phyloP scores from a whole-genome alignment of 1,140 invertebrate genomes.

The Drusus annulatus region DNA sequence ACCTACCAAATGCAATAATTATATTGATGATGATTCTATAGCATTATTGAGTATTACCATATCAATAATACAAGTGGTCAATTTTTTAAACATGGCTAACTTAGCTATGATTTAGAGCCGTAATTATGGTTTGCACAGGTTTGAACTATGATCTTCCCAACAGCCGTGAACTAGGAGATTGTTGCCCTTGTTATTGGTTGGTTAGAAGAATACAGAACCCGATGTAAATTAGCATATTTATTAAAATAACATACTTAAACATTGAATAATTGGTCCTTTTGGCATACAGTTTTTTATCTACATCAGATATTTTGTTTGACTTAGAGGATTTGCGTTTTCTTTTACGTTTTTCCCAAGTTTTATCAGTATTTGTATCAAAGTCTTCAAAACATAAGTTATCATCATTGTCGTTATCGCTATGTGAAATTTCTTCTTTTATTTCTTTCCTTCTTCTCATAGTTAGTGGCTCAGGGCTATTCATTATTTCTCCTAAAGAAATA shows the following conservation, averaged over 20 bases:
- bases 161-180: no score
- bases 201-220: no score
- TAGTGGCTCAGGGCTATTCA: background rate
- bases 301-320: background rate
- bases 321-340: background rate
- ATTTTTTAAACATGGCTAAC: no score
- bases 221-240: no score
- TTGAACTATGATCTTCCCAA: no score
- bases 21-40: no score
- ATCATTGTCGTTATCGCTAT: slow-evolving; percentile 7
- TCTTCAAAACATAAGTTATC: slow-evolving; percentile 6
- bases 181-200: no score
- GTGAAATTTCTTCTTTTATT: slow-evolving; percentile 26
- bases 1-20: no score
- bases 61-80: no score
- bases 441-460: slow-evolving; percentile 6
- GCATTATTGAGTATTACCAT: no score
- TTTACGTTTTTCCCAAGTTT: slow-evolving; percentile 4
- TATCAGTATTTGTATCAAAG: background rate
- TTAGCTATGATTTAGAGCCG: no score
- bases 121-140: no score
- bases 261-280: slow-evolving; percentile 19
- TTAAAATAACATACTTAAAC: slow-evolving; percentile 1
- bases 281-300: background rate
- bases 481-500: slow-evolving; percentile 19